Percentiles rank a stretch among this genome's conserved stretches.
Conservation (phyloP, 1,140 invertebrate genomes). For the Lepeophtheirus salmonis region DNA sequence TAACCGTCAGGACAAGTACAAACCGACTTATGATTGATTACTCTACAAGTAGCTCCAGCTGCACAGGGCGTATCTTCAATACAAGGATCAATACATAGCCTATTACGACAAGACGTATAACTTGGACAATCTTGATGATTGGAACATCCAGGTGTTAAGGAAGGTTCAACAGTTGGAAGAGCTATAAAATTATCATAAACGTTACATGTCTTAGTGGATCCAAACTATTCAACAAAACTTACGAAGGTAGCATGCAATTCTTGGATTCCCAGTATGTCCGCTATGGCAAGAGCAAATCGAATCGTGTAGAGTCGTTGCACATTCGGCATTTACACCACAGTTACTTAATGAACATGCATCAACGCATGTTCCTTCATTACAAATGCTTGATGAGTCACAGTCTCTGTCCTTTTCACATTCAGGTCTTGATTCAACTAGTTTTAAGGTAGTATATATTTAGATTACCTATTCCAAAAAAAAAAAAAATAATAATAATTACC, state of each 20-base stretch:
- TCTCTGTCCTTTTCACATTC: constrained; percentile 36
- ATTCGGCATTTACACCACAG: constrained; percentile 23
- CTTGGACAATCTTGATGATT: constrained; percentile 3
- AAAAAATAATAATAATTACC: not conserved
- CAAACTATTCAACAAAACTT: not conserved
- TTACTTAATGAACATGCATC: constrained; percentile 28
- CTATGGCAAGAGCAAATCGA: constrained; percentile 21
- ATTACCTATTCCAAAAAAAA: not conserved
- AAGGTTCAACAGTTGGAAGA: not conserved
- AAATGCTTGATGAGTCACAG: constrained; percentile 35
- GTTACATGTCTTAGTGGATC: not conserved
- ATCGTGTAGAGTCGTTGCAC: constrained; percentile 21
- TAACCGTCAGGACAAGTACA: constrained; percentile 43
- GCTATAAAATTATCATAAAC: not conserved
- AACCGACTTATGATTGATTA: constrained; percentile 48
- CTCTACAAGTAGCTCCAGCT: constrained; percentile 20
- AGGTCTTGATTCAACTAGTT: constrained; percentile 30
- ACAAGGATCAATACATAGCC: constrained; percentile 51
- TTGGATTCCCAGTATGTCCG: constrained; percentile 22
- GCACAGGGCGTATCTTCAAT: constrained; percentile 10
- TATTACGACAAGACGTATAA: constrained; percentile 45
- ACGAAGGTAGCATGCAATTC: not conserved
- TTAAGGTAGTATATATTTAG: no score
- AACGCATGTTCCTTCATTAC: constrained; percentile 39
- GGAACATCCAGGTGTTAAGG: constrained; percentile 22